These are phyloP conservation scores for Digitonthophagus gazella DNA, from an alignment of 2,888 invertebrate genomes.

Conservation along the genomic window DNA sequence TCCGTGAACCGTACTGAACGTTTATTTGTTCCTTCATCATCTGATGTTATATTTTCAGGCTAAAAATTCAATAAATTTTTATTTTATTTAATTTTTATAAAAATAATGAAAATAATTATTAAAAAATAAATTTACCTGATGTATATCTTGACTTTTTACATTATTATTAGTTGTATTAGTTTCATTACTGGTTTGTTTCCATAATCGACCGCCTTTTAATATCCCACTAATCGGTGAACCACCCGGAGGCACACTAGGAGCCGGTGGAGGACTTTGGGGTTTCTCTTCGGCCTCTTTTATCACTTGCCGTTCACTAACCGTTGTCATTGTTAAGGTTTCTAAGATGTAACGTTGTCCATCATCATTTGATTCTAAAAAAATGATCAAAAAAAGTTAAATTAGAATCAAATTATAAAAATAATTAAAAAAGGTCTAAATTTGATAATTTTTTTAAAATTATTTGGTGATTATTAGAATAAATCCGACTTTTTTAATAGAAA, in stretches of 20 bases:
- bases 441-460: too few species aligned
- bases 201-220: conserved; percentile 73
- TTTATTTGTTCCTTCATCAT: conserved; percentile 59
- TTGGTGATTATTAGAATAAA: too few species aligned
- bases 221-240: conserved; percentile 68
- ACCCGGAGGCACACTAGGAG: conserved; percentile 29
- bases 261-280: conserved; percentile 30
- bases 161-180: conserved; percentile 25
- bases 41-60: conserved; percentile 44
- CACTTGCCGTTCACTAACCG: conserved; percentile 63
- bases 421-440: not conserved
- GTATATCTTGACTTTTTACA: conserved; percentile 28
- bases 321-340: conserved; percentile 68
- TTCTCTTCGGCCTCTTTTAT: conserved; percentile 55
- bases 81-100: not conserved
- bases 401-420: too few species aligned
- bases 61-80: not conserved
- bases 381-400: not conserved
- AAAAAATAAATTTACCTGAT: conserved; percentile 27
- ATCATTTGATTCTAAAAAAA: conserved; percentile 37
- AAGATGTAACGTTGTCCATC: conserved; percentile 57
- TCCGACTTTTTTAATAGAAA: too few species aligned
- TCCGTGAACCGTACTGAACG: conserved; percentile 70
- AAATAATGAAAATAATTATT: too few species aligned
- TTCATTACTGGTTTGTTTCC: conserved; percentile 56